These are phyloP conservation scores for Micromesistius poutassou DNA, from an alignment of 2,797 vertebrate species.

Conservation along the genomic window DNA sequence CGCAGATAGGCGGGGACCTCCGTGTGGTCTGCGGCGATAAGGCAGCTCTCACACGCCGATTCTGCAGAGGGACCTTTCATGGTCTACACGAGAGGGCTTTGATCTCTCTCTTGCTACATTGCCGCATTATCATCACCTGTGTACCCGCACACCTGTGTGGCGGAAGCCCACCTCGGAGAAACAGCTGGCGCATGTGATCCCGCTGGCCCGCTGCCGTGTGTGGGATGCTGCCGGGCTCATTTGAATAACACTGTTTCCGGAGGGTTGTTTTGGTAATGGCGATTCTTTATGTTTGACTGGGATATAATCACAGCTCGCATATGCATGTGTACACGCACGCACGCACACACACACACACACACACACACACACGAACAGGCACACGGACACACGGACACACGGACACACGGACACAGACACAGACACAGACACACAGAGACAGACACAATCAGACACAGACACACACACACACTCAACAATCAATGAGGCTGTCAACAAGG, in stretches of 20 bases:
- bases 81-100: conserved; percentile 56
- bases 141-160: conserved; percentile 43
- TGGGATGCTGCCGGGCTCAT: neutral
- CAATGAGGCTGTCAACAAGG: conserved; percentile 35
- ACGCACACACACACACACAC: neutral
- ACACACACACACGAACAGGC: neutral
- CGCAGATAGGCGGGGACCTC: conserved; percentile 65
- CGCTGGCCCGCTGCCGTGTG: conserved; percentile 17
- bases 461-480: conserved; percentile 28
- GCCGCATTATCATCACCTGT: conserved; percentile 64
- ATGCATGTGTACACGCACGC: neutral
- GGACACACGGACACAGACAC: neutral
- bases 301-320: neutral
- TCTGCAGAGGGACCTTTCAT: conserved; percentile 58
- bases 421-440: neutral
- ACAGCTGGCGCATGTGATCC: conserved; percentile 43
- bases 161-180: conserved; percentile 33
- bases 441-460: neutral
- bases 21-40: conserved; percentile 69
- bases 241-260: neutral
- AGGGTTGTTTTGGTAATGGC: neutral
- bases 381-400: neutral
- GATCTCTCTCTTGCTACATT: conserved; percentile 55
- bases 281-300: neutral
- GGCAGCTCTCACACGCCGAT: conserved; percentile 53